Conservation (phyloP, 2,113 vertebrate species). For the Turdus rufiventris region DNA sequence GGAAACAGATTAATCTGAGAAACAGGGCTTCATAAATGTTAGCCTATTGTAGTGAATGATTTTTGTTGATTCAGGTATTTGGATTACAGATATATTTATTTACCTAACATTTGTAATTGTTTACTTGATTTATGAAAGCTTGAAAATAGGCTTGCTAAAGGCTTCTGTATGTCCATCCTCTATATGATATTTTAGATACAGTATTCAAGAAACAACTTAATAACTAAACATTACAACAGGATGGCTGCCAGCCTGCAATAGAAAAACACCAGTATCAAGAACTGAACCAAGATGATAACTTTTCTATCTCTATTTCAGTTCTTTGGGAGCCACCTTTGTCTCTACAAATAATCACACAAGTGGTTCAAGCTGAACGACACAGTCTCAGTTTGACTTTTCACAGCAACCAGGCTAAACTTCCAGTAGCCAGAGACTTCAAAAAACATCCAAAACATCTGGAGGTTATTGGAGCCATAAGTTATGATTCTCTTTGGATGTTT, state of each 20-base stretch:
- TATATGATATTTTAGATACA: not conserved
- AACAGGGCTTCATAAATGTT: not conserved
- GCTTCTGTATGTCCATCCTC: not conserved
- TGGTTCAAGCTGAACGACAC: not conserved
- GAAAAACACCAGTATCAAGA: not conserved
- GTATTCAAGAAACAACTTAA: not conserved
- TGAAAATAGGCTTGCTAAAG: not conserved
- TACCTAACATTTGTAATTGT: not conserved
- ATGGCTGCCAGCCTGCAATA: not conserved
- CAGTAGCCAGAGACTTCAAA: not conserved
- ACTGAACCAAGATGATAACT: not conserved
- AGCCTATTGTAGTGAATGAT: not conserved
- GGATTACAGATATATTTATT: not conserved
- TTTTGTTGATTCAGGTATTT: not conserved
- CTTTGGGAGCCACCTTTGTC: not conserved
- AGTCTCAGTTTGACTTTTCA: not conserved
- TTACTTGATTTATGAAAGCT: not conserved
- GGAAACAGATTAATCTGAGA: not conserved
- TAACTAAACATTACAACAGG: not conserved
- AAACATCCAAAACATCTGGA: not conserved
- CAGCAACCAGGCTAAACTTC: not conserved
- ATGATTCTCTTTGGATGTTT: not conserved
- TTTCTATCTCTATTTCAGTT: not conserved
- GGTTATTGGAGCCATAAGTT: not conserved
- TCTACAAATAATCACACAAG: not conserved